These are phyloP conservation scores for Aporophyla lueneburgensis DNA, from an alignment of 2,888 invertebrate genomes.

Conservation along the genomic window DNA sequence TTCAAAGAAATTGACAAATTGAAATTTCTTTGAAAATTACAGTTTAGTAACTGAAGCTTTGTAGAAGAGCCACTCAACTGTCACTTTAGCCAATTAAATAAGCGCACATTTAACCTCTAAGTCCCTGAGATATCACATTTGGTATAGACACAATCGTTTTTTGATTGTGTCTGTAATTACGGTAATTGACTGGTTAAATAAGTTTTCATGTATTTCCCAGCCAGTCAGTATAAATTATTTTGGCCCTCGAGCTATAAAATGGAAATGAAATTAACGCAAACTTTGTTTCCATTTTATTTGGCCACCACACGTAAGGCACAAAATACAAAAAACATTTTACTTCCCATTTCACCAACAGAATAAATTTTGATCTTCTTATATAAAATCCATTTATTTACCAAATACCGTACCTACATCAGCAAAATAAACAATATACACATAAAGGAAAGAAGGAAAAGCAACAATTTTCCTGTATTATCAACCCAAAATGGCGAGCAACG, in stretches of 20 bases:
- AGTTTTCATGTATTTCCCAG: background rate
- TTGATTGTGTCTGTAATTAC: too few relatives aligned
- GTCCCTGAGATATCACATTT: too few relatives aligned
- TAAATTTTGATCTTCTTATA: background rate
- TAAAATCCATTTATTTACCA: background rate
- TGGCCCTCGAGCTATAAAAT: background rate
- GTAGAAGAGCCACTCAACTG: too few relatives aligned
- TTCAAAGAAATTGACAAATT: too few relatives aligned
- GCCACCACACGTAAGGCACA: background rate
- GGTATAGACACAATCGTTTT: too few relatives aligned
- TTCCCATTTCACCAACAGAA: background rate
- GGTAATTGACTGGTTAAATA: too few relatives aligned
- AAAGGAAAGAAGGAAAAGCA: background rate
- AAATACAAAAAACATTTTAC: background rate
- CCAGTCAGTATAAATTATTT: background rate
- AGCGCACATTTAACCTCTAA: too few relatives aligned
- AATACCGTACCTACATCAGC: too few relatives aligned
- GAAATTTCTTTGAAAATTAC: too few relatives aligned
- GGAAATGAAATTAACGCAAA: too few relatives aligned
- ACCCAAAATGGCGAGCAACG: constrained; percentile 13
- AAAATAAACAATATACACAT: background rate
- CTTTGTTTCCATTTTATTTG: background rate
- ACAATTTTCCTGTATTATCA: constrained; percentile 11
- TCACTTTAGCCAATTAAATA: too few relatives aligned
- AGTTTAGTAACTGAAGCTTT: too few relatives aligned